These are phyloP conservation scores for Nothobranchius kuhntae DNA, from an alignment of 2,113 vertebrate species.

Conservation along the genomic window DNA sequence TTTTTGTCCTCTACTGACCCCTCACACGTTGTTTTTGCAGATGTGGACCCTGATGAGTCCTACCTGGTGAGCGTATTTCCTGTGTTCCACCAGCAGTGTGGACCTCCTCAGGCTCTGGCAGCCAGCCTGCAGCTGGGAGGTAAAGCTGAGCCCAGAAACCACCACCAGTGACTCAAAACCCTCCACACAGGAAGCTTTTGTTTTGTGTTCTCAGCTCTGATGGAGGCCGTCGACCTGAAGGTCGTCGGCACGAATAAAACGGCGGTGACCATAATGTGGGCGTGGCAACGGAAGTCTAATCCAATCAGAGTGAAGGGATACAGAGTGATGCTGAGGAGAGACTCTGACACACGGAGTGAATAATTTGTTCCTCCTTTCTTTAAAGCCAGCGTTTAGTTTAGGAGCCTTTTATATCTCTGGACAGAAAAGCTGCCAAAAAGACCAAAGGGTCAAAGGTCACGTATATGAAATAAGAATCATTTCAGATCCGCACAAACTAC, in stretches of 20 bases:
- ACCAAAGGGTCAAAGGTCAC: too few relatives aligned
- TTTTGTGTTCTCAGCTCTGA: slow-evolving; percentile 47
- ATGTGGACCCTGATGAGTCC: slow-evolving; percentile 12
- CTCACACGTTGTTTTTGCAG: slow-evolving; percentile 21
- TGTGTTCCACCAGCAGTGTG: slow-evolving; percentile 45
- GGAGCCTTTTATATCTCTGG: too few relatives aligned
- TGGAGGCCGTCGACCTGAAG: slow-evolving; percentile 32
- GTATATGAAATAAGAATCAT: too few relatives aligned
- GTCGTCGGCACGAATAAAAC: slow-evolving; percentile 36
- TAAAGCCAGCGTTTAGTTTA: too few relatives aligned
- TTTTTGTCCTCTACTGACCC: too few relatives aligned
- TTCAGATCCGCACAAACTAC: neutral
- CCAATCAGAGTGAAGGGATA: slow-evolving; percentile 47
- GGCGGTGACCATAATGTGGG: slow-evolving; percentile 36
- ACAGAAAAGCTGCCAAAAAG: too few relatives aligned
- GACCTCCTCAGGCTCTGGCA: slow-evolving; percentile 36
- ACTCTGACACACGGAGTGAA: neutral
- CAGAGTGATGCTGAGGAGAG: slow-evolving; percentile 28
- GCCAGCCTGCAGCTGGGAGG: slow-evolving; percentile 65
- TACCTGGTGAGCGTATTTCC: slow-evolving; percentile 66
- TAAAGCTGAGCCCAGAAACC: slow-evolving; percentile 11
- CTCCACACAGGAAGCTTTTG: too few relatives aligned
- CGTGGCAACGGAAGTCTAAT: slow-evolving; percentile 41
- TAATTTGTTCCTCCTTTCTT: neutral
- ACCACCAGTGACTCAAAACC: neutral